These are phyloP conservation scores for Phengaris alcon DNA, from an alignment of 2,888 invertebrate species.

Conservation along the genomic window DNA sequence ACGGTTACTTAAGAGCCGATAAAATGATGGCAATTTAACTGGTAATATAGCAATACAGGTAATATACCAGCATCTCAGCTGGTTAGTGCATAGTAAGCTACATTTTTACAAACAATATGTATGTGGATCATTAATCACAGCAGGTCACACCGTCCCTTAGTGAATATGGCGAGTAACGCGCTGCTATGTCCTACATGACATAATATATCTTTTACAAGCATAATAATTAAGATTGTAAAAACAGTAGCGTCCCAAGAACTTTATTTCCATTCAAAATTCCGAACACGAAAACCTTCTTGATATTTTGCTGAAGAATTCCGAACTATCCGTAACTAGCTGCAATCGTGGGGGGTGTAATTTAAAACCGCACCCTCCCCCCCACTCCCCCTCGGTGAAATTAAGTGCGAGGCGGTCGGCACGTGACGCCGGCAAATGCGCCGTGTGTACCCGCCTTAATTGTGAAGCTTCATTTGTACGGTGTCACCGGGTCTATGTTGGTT, in stretches of 20 bases:
- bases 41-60: too few relatives aligned
- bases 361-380: constrained; percentile 62
- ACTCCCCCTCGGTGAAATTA: constrained; percentile 63
- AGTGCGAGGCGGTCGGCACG: constrained; percentile 71
- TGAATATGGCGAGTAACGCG: too few relatives aligned
- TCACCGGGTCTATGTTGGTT: constrained; percentile 34
- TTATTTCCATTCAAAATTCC: not conserved
- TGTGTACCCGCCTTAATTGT: constrained; percentile 71
- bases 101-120: too few relatives aligned
- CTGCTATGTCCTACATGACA: too few relatives aligned
- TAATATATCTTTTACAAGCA: too few relatives aligned
- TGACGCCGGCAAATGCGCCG: constrained; percentile 75
- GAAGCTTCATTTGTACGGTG: constrained; percentile 65
- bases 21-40: too few relatives aligned
- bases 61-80: too few relatives aligned
- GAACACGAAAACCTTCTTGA: constrained; percentile 6
- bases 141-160: too few relatives aligned
- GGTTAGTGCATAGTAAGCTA: too few relatives aligned
- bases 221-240: too few relatives aligned
- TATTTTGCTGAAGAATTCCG: constrained; percentile 30
- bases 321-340: constrained; percentile 49
- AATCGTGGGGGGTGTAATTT: constrained; percentile 67
- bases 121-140: too few relatives aligned
- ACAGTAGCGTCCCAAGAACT: not conserved
- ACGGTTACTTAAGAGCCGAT: too few relatives aligned